A percentile compares a stretch with the other conserved stretches of the same genome.
These are phyloP conservation scores for Chironomus riparius DNA, from an alignment of 2,888 invertebrate genomes.

Conservation along the genomic window DNA sequence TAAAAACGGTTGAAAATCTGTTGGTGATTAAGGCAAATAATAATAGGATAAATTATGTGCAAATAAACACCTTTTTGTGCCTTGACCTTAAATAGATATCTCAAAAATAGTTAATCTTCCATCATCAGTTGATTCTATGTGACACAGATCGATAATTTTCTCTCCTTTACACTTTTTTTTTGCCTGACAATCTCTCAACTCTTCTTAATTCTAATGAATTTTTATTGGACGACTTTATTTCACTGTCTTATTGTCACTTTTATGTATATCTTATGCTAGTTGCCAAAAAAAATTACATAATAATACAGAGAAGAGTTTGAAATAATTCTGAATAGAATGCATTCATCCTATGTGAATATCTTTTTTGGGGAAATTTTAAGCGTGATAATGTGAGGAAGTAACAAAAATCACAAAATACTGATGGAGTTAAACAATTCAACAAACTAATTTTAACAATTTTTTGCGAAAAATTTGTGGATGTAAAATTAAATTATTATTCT, in stretches of 20 bases:
- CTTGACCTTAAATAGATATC: too few species aligned
- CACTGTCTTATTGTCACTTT: neutral
- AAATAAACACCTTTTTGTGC: neutral
- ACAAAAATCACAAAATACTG: too few species aligned
- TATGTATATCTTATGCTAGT: neutral
- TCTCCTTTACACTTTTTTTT: neutral
- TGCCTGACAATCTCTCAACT: neutral
- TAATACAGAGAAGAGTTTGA: neutral
- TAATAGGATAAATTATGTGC: neutral
- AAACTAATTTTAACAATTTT: neutral
- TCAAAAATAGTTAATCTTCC: too few species aligned
- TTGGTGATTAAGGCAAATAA: neutral
- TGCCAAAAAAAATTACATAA: neutral
- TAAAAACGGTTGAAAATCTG: neutral
- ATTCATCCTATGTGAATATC: too few species aligned
- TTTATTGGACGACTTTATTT: too few species aligned
- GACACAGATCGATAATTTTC: neutral
- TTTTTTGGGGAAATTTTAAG: neutral
- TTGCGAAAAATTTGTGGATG: neutral
- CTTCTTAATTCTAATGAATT: too few species aligned
- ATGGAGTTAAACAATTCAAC: neutral
- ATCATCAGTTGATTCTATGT: neutral
- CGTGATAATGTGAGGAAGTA: neutral
- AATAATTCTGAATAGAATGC: too few species aligned
- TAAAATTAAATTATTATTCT: neutral